Percentiles rank a stretch among this genome's conserved stretches.
Evolutionary conservation across 2,888 invertebrate genomes (phyloP).

Genomic region (Pardosa pseudoannulata): DNA sequence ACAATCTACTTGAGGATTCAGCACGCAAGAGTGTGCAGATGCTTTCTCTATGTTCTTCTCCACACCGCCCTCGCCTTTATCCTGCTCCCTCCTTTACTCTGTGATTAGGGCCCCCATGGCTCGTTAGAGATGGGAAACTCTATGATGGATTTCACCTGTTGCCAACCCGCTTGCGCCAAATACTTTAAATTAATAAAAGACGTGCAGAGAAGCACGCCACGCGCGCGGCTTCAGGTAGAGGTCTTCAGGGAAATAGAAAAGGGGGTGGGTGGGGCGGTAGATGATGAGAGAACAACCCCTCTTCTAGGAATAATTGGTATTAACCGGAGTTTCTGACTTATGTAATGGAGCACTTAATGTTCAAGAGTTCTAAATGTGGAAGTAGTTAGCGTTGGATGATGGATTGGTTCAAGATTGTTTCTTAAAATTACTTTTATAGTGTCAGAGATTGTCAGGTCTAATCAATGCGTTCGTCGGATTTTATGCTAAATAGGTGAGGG

Average conservation of each 20-base stretch:
- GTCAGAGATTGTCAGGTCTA: no score
- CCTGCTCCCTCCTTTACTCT: slow-evolving; percentile 30
- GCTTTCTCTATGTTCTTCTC: background rate
- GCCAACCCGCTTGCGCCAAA: slow-evolving; percentile 10
- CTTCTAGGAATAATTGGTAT: background rate
- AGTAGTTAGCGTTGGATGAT: background rate
- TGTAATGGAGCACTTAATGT: background rate
- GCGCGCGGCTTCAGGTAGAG: background rate
- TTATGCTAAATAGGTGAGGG: no score
- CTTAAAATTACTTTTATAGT: no score
- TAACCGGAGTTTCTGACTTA: slow-evolving; percentile 17
- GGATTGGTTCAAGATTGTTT: no score
- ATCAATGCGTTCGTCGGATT: no score
- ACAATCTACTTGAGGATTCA: slow-evolving; percentile 6
- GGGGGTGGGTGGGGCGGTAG: background rate
- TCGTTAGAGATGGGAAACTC: slow-evolving; percentile 48
- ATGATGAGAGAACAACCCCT: background rate
- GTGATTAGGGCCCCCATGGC: slow-evolving; percentile 20
- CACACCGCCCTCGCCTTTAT: background rate
- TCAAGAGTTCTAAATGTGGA: background rate
- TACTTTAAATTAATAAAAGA: slow-evolving; percentile 58
- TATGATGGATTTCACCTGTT: slow-evolving; percentile 34
- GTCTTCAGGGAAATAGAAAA: background rate
- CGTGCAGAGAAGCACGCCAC: background rate
- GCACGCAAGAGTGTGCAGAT: background rate